These are phyloP conservation scores for Fissipunctia ypsillon DNA, from an alignment of 2,888 invertebrate genomes.

Conservation along the genomic window DNA sequence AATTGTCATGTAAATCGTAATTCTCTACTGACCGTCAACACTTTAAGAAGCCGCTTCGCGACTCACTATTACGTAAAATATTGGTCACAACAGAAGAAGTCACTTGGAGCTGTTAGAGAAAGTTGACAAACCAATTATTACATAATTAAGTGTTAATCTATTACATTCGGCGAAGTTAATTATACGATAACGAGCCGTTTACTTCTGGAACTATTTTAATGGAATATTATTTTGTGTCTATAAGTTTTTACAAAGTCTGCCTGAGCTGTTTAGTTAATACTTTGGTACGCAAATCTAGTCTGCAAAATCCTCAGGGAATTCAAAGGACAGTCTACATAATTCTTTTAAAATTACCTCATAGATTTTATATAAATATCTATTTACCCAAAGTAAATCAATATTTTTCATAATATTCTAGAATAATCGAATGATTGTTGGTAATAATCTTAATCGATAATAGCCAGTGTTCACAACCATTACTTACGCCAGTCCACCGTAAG, in stretches of 20 bases:
- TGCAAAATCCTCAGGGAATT: background rate
- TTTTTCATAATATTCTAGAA: background rate
- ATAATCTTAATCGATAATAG: conserved; percentile 26
- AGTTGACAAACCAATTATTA: conserved; percentile 55
- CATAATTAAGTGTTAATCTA: conserved; percentile 39
- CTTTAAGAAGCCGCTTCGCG: conserved; percentile 5
- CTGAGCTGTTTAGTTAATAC: background rate
- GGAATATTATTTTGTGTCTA: background rate
- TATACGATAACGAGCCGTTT: background rate
- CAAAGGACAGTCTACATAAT: background rate
- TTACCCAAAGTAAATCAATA: background rate
- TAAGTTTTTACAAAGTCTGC: background rate
- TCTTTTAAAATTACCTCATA: background rate
- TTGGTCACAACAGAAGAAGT: conserved; percentile 30
- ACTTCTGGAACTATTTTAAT: background rate
- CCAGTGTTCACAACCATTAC: conserved; percentile 61
- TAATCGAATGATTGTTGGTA: background rate
- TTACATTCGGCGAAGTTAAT: conserved; percentile 34
- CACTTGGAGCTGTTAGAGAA: conserved; percentile 34
- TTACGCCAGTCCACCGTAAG: conserved; percentile 68
- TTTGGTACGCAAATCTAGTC: background rate
- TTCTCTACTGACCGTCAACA: background rate
- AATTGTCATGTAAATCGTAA: background rate
- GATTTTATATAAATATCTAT: background rate
- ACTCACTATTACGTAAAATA: conserved; percentile 45